phyloP scores from a whole-genome alignment of 92 coral and sea anemone species.

The Zoanthus solanderi region DNA sequence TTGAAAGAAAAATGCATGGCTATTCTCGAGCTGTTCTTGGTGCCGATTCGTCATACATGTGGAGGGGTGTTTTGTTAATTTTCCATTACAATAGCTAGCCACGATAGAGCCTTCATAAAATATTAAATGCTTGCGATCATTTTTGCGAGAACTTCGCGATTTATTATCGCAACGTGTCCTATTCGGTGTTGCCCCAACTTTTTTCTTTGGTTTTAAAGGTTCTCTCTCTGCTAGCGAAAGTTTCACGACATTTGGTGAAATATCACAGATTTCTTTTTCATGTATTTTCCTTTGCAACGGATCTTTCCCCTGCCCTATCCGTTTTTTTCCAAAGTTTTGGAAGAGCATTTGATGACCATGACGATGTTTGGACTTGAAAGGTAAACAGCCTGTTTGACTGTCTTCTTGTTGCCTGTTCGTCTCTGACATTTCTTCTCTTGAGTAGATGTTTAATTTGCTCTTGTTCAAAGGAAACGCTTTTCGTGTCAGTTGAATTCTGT shows the following conservation, averaged over 20 bases:
- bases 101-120: too few relatives aligned
- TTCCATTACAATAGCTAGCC: too few relatives aligned
- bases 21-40: too few relatives aligned
- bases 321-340: constrained; percentile 8
- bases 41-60: too few relatives aligned
- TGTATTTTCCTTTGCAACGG: not conserved
- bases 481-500: constrained; percentile 71
- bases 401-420: not conserved
- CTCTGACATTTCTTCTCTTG: not conserved
- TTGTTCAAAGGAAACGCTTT: constrained; percentile 51
- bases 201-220: too few relatives aligned
- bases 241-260: constrained; percentile 63
- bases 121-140: too few relatives aligned
- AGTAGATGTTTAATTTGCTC: not conserved
- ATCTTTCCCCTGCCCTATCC: not conserved
- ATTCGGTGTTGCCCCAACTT: too few relatives aligned
- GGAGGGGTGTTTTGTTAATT: too few relatives aligned
- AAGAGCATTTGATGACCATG: constrained; percentile 1
- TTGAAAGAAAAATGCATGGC: too few relatives aligned
- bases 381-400: not conserved
- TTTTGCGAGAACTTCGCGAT: too few relatives aligned
- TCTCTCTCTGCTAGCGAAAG: constrained; percentile 60
- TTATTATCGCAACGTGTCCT: too few relatives aligned
- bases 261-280: not conserved
- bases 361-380: not conserved